Base-by-base conservation (phyloP, 2,797 vertebrate species). In the Esox lucius region DNA sequence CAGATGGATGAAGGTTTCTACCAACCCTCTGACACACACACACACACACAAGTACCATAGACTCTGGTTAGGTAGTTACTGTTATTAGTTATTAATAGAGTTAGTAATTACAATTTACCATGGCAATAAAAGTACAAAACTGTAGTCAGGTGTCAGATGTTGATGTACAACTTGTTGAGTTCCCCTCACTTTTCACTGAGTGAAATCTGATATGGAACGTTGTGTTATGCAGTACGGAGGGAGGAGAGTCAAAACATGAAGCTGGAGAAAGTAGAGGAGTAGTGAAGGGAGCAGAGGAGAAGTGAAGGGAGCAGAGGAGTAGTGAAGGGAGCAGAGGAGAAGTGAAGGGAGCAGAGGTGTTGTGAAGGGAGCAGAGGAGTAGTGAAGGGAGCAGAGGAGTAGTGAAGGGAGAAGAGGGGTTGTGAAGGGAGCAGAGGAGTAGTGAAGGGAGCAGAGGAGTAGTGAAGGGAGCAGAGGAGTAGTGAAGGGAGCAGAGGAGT, bases 1-100 rank as follows among this genome's bases (percentile, higher is more conserved):
- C 71, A 85, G 73, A 80, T 69, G 79, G 81, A 64, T 72, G 68
- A 81, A 49, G 62, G 48, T 70, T 81, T n/a, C n/a, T 83, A 74
- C 62, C 61, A 73, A 70, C 64, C 76, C 64, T 70, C 74, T 66
- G 53, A n/a, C n/a, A 77, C 28, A 77, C n/a, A 70, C 12, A 12
- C 75, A 70, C 74, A 19, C 35, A 42, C 35, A 42, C 5, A 68
- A 11, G 48, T 12, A 24, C 42, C 22, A 42, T 49, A 0, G 5
- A 22, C 68, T 24, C 13, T 69, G 12, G 22, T 49, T 16, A 35
- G 33, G 33, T 35, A 35, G 33, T 35, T 35, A 35, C 33, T 35
- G 33, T 5, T 35, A 35, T 35, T 35, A 2, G 33, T 5, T 35
- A 35, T 35, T 35, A 35, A 13, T 24, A 19, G 7, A 24, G 61